These are phyloP conservation scores for Alosa sapidissima DNA, from an alignment of 2,797 vertebrate species.

Conservation along the genomic window DNA sequence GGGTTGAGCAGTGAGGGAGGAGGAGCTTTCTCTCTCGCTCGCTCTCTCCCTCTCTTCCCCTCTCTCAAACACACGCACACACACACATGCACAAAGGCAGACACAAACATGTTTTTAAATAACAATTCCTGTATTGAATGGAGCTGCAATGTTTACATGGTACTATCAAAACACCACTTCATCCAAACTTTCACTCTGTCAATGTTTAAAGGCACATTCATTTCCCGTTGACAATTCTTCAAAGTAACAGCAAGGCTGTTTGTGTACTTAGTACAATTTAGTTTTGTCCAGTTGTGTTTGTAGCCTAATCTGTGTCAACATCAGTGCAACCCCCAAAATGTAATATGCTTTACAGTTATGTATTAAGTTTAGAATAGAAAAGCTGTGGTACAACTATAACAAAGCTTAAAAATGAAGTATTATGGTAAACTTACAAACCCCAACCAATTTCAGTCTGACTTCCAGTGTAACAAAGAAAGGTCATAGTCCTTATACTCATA, in stretches of 20 bases:
- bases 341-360: not conserved
- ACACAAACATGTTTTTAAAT: not conserved
- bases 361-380: too few species aligned
- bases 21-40: not conserved
- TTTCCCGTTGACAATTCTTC: not conserved
- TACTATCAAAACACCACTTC: too few species aligned
- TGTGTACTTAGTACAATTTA: not conserved
- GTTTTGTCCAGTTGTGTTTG: not conserved
- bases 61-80: not conserved
- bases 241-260: too few species aligned
- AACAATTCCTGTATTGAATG: not conserved
- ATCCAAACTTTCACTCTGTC: too few species aligned
- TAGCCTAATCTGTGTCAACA: not conserved
- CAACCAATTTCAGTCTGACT: too few species aligned
- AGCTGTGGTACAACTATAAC: not conserved
- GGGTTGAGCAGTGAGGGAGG: not conserved
- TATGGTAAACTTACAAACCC: too few species aligned
- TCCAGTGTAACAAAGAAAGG: too few species aligned
- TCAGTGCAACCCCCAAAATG: not conserved
- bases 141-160: too few species aligned
- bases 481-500: too few species aligned
- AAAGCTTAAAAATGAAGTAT: too few species aligned
- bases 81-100: not conserved
- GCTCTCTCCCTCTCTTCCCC: not conserved
- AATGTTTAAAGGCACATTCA: not conserved